Percentiles rank a stretch among this genome's conserved stretches.
Conservation (phyloP, 2,113 vertebrate species). For the Atractosteus spatula region DNA sequence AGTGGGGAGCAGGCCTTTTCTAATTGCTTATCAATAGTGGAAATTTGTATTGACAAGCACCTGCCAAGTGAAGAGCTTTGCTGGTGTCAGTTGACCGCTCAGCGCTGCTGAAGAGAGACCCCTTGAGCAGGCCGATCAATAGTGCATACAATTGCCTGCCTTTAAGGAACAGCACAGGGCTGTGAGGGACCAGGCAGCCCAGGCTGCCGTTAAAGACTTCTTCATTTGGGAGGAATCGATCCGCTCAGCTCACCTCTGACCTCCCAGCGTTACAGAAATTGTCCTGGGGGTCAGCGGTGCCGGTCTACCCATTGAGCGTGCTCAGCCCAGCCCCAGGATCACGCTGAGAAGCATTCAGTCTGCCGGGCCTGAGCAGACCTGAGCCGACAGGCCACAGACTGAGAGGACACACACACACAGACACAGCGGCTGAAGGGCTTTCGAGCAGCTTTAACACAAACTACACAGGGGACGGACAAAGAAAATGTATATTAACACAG, state of each 20-base stretch:
- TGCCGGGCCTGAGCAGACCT: conserved; percentile 42
- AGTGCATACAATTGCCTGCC: conserved; percentile 52
- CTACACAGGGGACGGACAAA: no score
- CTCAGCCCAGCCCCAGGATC: conserved; percentile 47
- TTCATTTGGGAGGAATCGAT: conserved; percentile 59
- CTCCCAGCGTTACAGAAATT: conserved; percentile 41
- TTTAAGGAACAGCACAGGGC: conserved; percentile 37
- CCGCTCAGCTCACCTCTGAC: conserved; percentile 65
- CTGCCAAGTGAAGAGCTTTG: conserved; percentile 69
- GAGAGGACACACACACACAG: conserved; percentile 7
- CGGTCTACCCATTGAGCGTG: conserved; percentile 39
- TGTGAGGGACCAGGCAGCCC: conserved; percentile 42
- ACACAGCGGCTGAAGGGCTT: neutral
- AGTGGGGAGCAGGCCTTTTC: conserved; percentile 46
- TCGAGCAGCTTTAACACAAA: no score
- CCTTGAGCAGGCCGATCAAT: conserved; percentile 63
- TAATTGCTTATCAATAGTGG: conserved; percentile 77
- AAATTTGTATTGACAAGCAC: conserved; percentile 73
- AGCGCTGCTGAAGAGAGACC: conserved; percentile 47
- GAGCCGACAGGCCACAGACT: conserved; percentile 27
- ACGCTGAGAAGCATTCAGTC: conserved; percentile 55
- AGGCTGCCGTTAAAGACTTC: conserved; percentile 52
- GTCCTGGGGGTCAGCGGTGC: conserved; percentile 42
- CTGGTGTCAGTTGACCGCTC: conserved; percentile 69
- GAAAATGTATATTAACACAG: no score